Base-by-base conservation (phyloP, 2,113 vertebrate species). In the Actenoides hombroni region DNA sequence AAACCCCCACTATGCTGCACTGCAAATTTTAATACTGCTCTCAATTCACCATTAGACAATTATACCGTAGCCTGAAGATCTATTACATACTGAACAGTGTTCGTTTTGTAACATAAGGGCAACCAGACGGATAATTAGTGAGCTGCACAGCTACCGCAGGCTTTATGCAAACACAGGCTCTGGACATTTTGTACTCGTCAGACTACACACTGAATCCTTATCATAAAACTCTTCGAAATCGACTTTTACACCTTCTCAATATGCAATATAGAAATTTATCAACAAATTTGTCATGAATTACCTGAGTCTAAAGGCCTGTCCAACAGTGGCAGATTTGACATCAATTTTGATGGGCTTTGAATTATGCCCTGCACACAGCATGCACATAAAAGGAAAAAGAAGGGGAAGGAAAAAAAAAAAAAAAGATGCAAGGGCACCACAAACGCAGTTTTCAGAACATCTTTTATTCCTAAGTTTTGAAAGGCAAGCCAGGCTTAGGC, bases 101-200 rank as follows among this genome's bases (percentile, higher is more conserved):
- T 86, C 49, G 5, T 29, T 91, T 79, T n/a, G 65, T 78, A 95
- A 79, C 94, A 92, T 57, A 76, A 94, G 94, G 88, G 75, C 70
- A 93, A 90, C 80, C 80, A 85, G 74, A 10, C 16, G 40, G 88
- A 82, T 67, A 88, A 97, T 95, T 95, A 92, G 68, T 14, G 83
- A 94, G 82, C 91, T 83, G 77, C 77, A 49, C 54, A 83, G 73
- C 37, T 59, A 84, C 74, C 12, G 11, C 87, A 88, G 88, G 91
- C 65, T 89, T 40, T 21, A 49, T 70, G 80, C 57, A 95, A 93
- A 91, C 80, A 71, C 57, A 9, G 48, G 64, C 87, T 80, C 82
- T 71, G 94, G 88, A 94, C 59, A 25, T 57, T 56, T 60, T n/a
- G 37, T 60, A 51, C 75, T 94, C 17, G 26, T 65, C 88, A 94